Evolutionary conservation across 2,113 vertebrate genomes (phyloP).

Genomic region (Proteles cristata): DNA sequence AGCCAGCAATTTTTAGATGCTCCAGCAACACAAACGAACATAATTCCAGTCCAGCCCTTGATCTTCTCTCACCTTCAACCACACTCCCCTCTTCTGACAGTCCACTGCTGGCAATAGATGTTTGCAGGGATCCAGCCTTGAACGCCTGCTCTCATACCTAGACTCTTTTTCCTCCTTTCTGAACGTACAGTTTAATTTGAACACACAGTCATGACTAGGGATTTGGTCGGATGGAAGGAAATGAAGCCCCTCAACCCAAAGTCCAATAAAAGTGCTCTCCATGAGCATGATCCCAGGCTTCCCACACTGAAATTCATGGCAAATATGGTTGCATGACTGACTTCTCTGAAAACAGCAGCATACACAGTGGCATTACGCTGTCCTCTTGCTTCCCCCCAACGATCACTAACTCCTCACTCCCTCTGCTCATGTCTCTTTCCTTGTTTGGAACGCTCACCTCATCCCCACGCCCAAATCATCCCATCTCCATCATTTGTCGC

Average conservation of each 20-base stretch:
- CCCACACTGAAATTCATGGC: background rate
- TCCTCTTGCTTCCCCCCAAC: background rate
- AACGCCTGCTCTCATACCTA: too few relatives aligned
- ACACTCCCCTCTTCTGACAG: background rate
- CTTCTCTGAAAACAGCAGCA: too few relatives aligned
- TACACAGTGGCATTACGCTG: accelerated
- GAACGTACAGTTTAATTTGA: background rate
- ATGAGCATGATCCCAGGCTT: too few relatives aligned
- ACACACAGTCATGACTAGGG: too few relatives aligned
- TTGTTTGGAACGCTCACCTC: background rate
- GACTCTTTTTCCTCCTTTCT: background rate
- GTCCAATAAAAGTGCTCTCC: accelerated
- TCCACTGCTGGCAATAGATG: accelerated
- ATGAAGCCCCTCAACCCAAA: background rate
- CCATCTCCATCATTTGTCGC: background rate
- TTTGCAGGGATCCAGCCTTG: background rate
- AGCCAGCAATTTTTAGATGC: background rate
- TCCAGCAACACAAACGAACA: background rate
- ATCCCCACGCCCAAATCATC: background rate
- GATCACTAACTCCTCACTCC: background rate
- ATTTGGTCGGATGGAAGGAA: too few relatives aligned
- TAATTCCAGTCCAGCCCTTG: background rate
- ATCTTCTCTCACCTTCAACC: background rate
- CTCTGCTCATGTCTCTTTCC: background rate
- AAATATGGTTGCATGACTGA: background rate